Percentiles rank a stretch among this genome's conserved stretches.
Conservation (phyloP, 2,888 invertebrate genomes). For the Hypomecis punctinalis region DNA sequence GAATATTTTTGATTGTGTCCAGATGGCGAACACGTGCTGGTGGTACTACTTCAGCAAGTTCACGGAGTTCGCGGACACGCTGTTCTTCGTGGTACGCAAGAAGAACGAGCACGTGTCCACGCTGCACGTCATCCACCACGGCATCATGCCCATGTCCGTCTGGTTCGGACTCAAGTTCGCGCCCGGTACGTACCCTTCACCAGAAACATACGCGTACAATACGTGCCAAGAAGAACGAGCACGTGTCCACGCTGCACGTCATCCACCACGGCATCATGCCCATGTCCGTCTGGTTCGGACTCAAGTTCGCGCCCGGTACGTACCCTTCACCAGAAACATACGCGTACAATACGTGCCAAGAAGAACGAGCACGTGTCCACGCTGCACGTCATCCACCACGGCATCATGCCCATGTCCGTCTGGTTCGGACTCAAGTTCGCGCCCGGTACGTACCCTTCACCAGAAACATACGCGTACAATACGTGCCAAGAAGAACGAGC, state of each 20-base stretch:
- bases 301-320: conserved; percentile 96
- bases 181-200: conserved; percentile 87
- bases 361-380: conserved; percentile 97
- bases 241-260: conserved; percentile 97
- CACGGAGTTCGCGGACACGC: conserved; percentile 98
- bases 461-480: too few relatives aligned
- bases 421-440: conserved; percentile 98
- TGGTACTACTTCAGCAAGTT: conserved; percentile 99
- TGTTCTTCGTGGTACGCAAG: conserved; percentile 97
- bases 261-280: conserved; percentile 99
- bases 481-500: conserved; percentile 92
- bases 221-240: conserved; percentile 92
- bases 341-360: conserved; percentile 74
- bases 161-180: conserved; percentile 98
- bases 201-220: too few relatives aligned
- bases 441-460: conserved; percentile 87
- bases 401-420: conserved; percentile 97
- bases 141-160: conserved; percentile 97
- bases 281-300: conserved; percentile 97
- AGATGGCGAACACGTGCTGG: conserved; percentile 98
- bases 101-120: conserved; percentile 97
- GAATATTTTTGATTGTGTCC: not conserved
- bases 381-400: conserved; percentile 98
- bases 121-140: conserved; percentile 98
- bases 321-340: conserved; percentile 24